These are phyloP conservation scores for Salpingus planirostris DNA, from an alignment of 2,888 invertebrate species.

Conservation along the genomic window DNA sequence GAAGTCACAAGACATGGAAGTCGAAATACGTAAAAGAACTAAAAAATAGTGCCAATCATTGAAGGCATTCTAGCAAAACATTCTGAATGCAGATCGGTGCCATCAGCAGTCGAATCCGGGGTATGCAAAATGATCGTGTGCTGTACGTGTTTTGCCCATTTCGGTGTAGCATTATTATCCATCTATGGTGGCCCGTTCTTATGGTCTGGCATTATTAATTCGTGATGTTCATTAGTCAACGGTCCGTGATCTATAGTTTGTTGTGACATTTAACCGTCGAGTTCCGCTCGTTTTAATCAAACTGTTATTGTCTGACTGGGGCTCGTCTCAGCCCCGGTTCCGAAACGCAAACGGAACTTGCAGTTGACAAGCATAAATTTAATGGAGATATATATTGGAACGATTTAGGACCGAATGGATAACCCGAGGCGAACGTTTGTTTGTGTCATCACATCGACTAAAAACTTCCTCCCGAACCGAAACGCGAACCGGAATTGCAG, in stretches of 20 bases:
- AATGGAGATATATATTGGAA: conserved; percentile 22
- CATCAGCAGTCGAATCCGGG: too few species aligned
- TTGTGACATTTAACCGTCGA: conserved; percentile 19
- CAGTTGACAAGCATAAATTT: conserved; percentile 25
- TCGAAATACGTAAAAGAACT: too few species aligned
- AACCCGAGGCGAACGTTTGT: conserved; percentile 29
- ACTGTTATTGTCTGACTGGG: conserved; percentile 21
- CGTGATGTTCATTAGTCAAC: conserved; percentile 13
- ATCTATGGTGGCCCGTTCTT: too few species aligned
- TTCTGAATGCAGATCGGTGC: too few species aligned
- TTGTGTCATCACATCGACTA: conserved; percentile 25
- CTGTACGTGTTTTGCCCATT: too few species aligned
- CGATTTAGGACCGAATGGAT: conserved; percentile 23
- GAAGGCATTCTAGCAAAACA: too few species aligned
- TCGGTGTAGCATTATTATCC: too few species aligned
- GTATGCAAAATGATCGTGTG: too few species aligned
- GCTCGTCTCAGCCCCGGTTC: conserved; percentile 19
- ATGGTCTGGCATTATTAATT: conserved; percentile 2
- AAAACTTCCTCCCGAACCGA: conserved; percentile 7
- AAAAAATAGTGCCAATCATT: too few species aligned
- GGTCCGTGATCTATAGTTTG: conserved; percentile 14
- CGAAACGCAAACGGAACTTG: conserved; percentile 24
- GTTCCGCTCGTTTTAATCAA: conserved; percentile 23
- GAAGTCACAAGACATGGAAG: too few species aligned
- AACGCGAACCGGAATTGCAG: too few species aligned